Base-by-base conservation (phyloP, 2,113 vertebrate genomes). In the Callopanchax toddi region DNA sequence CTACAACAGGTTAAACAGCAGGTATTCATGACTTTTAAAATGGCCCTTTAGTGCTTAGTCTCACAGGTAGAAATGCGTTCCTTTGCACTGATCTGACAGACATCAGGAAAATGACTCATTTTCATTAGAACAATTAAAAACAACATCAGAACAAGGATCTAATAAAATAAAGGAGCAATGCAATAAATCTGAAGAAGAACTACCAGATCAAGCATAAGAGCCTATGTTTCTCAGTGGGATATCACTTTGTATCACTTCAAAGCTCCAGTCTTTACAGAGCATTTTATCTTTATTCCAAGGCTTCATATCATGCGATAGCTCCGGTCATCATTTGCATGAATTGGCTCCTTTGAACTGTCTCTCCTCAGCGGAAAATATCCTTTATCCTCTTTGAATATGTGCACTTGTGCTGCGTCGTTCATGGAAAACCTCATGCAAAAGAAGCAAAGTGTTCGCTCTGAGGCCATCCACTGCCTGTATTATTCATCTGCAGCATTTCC, bases 251-350 rank as follows among this genome's bases (percentile, higher is more conserved):
- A n/a, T 68, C 56, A 32, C 56, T 77, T 81, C 69, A 83, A 54
- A 74, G 71, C 42, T 0, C 18, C 72, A 15, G 42, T 53, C 37
- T 67, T 58, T 58, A 20, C 55, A 16, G 1, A 45, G 36, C 54
- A 17, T 18, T 68, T 81, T 51, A 77, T 85, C 74, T 81, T 63
- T 53, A 53, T 67, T 53, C 46, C 55, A 26, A 43, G 60, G 56
- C 69, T 64, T 76, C 60, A 13, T 71, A 58, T 81, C 68, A 60
- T 40, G 39, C 11, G 34, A 73, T 34, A 25, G 62, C 79, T 48
- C 13, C 2, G 20, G 61, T 45, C 69, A 29, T 71, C 57, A 64
- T 88, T 86, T 86, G 79, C 86, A 84, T 84, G 70, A 78, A 50
- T 9, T 20, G 62, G 51, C 66, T 70, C 39, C 71, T 81, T 78